Base-by-base conservation (phyloP, 2,113 vertebrate species). In the Theristicus caerulescens region DNA sequence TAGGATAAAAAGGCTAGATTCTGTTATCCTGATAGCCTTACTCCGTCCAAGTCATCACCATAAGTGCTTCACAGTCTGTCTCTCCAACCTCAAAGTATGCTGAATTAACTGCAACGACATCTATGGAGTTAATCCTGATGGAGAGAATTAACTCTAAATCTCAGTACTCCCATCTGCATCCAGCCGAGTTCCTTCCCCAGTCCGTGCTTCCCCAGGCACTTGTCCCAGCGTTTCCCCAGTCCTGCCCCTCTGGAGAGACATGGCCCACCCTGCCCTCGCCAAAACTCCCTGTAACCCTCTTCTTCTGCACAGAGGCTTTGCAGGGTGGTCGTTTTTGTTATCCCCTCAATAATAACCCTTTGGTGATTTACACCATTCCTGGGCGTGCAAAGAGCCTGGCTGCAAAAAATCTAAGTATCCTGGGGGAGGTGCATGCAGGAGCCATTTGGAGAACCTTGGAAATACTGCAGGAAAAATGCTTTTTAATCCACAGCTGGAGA, bases 221-320 rank as follows among this genome's bases (percentile, higher is more conserved):
- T 71, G 20, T 79, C 27, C 61, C 55, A 74, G 51, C 4, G 4
- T 21, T 19, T 74, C 42, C 51, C 38, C 54, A 19, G 42, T 70
- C 46, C 55, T 36, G 70, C 4, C 36, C 44, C 12, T 57, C 34
- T 66, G 71, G 52, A 85, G 44, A 65, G 15, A 58, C 26, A 70
- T 1, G 0, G 27, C 24, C 24, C 46, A 57, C 52, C 7, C 21
- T 0, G 0, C 11, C 38, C 27, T 29, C 15, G 2, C 10, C 52
- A 77, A 76, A 59, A 22, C 1, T 3, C 22, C 9, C 24, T 0
- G 0, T 44, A 78, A 32, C 17, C 34, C 36, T 74, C 27, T 79
- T 58, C 19, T 52, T 51, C 47, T 71, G 24, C n/a, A 46, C 0
- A 0, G 27, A 88, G 38, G 16, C 34, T 76, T 49, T 82, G 38